Conservation (phyloP, 2,888 invertebrate genomes). For the Tenthredo distinguenda region DNA sequence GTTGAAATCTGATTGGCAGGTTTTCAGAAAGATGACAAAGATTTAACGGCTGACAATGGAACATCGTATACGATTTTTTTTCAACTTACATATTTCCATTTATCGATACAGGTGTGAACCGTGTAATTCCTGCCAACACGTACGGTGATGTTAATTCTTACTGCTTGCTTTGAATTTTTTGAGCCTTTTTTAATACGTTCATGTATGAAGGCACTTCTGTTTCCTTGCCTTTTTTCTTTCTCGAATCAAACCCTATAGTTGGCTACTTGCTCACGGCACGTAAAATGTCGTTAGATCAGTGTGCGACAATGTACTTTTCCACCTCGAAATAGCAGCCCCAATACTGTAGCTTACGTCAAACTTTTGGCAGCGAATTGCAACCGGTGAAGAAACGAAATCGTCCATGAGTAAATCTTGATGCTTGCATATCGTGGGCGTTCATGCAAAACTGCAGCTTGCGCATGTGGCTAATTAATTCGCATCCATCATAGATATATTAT, state of each 20-base stretch:
- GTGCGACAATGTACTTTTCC: constrained; percentile 59
- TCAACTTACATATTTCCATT: background rate
- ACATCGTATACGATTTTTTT: background rate
- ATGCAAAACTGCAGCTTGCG: background rate
- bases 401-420: constrained; percentile 57
- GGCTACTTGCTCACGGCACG: constrained; percentile 40
- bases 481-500: background rate
- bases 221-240: background rate
- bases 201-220: background rate
- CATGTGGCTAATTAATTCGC: background rate
- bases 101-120: background rate
- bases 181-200: background rate
- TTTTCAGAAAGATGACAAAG: constrained; percentile 41
- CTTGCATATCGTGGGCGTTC: background rate
- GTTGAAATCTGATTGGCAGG: constrained; percentile 30
- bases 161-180: background rate
- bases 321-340: constrained; percentile 69
- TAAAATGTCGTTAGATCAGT: constrained; percentile 57
- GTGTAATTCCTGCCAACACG: background rate
- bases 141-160: background rate
- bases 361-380: constrained; percentile 61
- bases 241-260: constrained; percentile 40
- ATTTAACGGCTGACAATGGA: background rate
- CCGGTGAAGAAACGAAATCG: constrained; percentile 48
- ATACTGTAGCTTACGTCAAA: constrained; percentile 67